Conservation (phyloP, 2,888 invertebrate genomes). For the Polymixis lichenea region DNA sequence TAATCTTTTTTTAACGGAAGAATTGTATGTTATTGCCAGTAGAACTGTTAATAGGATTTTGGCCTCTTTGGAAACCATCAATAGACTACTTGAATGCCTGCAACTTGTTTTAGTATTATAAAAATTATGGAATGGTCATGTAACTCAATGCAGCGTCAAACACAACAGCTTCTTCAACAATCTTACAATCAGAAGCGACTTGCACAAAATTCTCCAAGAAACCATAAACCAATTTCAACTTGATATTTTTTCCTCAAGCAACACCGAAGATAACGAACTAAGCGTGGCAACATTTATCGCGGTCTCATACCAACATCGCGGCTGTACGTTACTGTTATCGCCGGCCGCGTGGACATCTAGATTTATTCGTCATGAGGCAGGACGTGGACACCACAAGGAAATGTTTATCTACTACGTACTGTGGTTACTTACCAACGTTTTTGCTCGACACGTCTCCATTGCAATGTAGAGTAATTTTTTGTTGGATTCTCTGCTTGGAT, state of each 20-base stretch:
- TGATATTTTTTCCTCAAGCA: slow-evolving; percentile 62
- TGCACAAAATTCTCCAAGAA: slow-evolving; percentile 1
- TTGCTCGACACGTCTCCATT: slow-evolving; percentile 67
- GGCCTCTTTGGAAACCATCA: slow-evolving; percentile 3
- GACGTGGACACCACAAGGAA: slow-evolving; percentile 82
- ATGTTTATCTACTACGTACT: slow-evolving; percentile 82
- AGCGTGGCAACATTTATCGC: slow-evolving; percentile 73
- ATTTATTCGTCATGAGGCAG: slow-evolving; percentile 83
- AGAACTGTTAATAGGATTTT: neutral
- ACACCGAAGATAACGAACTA: slow-evolving; percentile 72
- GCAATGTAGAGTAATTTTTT: slow-evolving; percentile 45
- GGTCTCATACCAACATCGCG: slow-evolving; percentile 74
- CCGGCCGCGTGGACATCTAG: slow-evolving; percentile 80
- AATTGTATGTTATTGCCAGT: slow-evolving; percentile 24
- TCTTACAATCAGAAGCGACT: too few relatives aligned
- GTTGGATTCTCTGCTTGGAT: slow-evolving; percentile 4
- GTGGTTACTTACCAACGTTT: slow-evolving; percentile 74
- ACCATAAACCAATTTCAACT: slow-evolving; percentile 40
- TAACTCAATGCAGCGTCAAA: neutral
- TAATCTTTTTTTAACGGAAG: slow-evolving; percentile 30
- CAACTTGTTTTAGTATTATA: neutral
- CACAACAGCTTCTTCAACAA: neutral
- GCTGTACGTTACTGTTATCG: slow-evolving; percentile 78
- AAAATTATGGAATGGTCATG: neutral
- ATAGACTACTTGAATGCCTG: neutral